phyloP scores from a whole-genome alignment of 2,797 vertebrate species.

The Intellagama lesueurii region DNA sequence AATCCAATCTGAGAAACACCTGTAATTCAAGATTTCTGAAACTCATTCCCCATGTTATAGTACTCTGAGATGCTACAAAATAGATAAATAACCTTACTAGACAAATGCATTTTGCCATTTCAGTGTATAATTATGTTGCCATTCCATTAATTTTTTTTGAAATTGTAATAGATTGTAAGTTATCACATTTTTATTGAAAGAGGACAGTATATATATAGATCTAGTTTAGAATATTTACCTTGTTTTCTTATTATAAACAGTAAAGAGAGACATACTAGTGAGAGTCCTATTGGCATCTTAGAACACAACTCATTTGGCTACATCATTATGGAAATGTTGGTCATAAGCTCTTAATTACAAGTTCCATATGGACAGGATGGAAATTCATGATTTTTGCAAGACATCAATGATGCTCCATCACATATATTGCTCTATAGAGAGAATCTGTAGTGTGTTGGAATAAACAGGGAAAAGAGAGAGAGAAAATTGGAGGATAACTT shows the following conservation, averaged over 20 bases:
- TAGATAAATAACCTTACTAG: conserved; percentile 62
- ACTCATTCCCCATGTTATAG: conserved; percentile 49
- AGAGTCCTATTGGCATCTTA: conserved; percentile 61
- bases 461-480: conserved; percentile 16
- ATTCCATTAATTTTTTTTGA: conserved; percentile 58
- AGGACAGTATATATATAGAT: conserved; percentile 43
- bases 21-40: conserved; percentile 62
- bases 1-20: conserved; percentile 47
- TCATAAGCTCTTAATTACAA: conserved; percentile 71
- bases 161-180: conserved; percentile 34
- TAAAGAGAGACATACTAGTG: conserved; percentile 61
- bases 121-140: conserved; percentile 24
- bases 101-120: conserved; percentile 52
- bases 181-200: conserved; percentile 1
- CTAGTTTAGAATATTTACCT: conserved; percentile 57
- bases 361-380: conserved; percentile 65
- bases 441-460: conserved; percentile 36
- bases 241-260: conserved; percentile 56
- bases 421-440: conserved; percentile 44
- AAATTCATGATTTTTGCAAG: conserved; percentile 69
- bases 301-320: conserved; percentile 65
- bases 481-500: conserved; percentile 54
- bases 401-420: conserved; percentile 43
- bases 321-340: conserved; percentile 72
- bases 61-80: conserved; percentile 61